Percentiles rank a stretch among this genome's conserved stretches.
These are phyloP conservation scores for Agapornis roseicollis DNA, from an alignment of 2,113 vertebrate species.

Conservation along the genomic window DNA sequence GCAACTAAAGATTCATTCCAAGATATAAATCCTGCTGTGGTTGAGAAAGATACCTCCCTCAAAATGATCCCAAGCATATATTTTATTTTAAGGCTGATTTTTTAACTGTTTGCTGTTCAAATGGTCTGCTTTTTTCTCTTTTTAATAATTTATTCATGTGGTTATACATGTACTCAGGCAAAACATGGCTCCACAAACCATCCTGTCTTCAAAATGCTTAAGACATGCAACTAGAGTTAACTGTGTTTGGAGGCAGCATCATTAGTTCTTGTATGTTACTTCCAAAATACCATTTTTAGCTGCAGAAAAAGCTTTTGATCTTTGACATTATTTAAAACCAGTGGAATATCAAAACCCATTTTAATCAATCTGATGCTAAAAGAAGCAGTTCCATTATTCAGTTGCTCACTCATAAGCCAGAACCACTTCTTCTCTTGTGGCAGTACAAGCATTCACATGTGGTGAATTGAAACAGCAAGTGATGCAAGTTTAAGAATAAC, in stretches of 20 bases:
- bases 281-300: not conserved
- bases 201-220: not conserved
- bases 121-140: not conserved
- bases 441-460: not conserved
- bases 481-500: not conserved
- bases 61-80: not conserved
- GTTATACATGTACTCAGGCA: not conserved
- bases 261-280: not conserved
- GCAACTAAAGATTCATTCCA: not conserved
- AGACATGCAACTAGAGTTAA: not conserved
- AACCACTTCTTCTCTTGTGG: not conserved
- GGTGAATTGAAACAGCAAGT: not conserved
- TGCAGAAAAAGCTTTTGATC: not conserved
- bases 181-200: not conserved
- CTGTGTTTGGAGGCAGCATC: not conserved
- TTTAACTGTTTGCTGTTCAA: not conserved
- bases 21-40: not conserved
- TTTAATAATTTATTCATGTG: not conserved
- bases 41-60: not conserved
- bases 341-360: not conserved
- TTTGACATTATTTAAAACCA: not conserved
- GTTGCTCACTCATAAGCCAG: not conserved
- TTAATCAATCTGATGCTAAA: not conserved
- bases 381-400: not conserved
- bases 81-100: not conserved